Conservation (phyloP, 2,888 invertebrate species). For the Imbricaverruca yamaguchii region DNA sequence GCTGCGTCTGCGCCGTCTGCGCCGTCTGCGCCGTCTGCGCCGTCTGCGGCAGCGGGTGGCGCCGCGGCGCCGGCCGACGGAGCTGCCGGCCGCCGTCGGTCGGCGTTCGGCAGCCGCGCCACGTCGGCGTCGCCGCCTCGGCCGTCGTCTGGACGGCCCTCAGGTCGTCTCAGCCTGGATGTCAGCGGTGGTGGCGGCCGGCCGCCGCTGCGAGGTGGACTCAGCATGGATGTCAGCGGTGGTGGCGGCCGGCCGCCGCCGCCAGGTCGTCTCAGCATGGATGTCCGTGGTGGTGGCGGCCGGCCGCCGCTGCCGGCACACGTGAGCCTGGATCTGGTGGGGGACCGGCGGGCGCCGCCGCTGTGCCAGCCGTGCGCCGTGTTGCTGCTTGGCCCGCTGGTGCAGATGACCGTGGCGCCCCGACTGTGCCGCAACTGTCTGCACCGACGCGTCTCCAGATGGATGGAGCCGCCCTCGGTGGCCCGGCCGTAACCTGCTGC, state of each 20-base stretch:
- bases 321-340: not conserved
- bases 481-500: not conserved
- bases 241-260: not conserved
- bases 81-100: not conserved
- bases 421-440: constrained; percentile 10
- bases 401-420: constrained; percentile 22
- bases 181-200: no score
- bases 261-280: not conserved
- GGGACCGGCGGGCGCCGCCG: not conserved
- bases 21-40: not conserved
- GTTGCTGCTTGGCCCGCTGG: constrained; percentile 16
- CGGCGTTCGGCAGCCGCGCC: not conserved
- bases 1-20: not conserved
- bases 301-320: not conserved
- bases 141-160: not conserved
- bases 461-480: not conserved
- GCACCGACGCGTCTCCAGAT: constrained; percentile 23
- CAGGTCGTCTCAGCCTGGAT: no score
- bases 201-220: no score
- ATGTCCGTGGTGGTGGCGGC: no score
- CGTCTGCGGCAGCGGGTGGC: not conserved
- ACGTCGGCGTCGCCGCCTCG: not conserved
- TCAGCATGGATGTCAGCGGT: no score
- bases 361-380: not conserved
- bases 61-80: not conserved